Percentiles rank a stretch among this genome's conserved stretches.
Conservation (phyloP, 2,113 vertebrate genomes). For the Todiramphus saurophagus region DNA sequence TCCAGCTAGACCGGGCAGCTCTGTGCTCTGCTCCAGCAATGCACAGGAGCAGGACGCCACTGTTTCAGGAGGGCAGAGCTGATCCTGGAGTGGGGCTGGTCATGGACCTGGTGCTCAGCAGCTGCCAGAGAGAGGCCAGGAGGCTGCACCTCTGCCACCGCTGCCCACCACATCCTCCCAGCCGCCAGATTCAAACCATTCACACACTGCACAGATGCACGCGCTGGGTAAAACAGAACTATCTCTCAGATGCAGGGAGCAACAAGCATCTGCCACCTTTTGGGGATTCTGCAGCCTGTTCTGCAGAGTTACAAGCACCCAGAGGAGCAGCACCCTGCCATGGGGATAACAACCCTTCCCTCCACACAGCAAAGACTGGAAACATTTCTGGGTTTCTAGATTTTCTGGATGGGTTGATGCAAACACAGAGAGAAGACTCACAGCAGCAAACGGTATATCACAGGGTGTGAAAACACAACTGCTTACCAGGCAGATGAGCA, state of each 20-base stretch:
- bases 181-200: neutral
- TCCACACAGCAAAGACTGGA: neutral
- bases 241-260: rapidly evolving
- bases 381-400: neutral
- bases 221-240: neutral
- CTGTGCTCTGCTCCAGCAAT: neutral
- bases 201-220: rapidly evolving
- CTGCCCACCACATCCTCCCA: neutral
- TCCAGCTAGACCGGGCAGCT: neutral
- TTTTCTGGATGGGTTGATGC: neutral
- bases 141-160: neutral
- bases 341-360: neutral
- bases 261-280: neutral
- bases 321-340: neutral
- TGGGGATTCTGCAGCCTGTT: neutral
- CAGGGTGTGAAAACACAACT: neutral
- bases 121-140: neutral
- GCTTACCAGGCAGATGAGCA: neutral
- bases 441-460: neutral
- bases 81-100: rapidly evolving
- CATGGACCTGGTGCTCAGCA: neutral
- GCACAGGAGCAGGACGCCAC: neutral
- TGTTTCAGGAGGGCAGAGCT: neutral
- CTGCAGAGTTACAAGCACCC: neutral
- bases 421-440: neutral